Conservation (phyloP, 1,140 invertebrate genomes). For the Drosophila sulfurigaster region DNA sequence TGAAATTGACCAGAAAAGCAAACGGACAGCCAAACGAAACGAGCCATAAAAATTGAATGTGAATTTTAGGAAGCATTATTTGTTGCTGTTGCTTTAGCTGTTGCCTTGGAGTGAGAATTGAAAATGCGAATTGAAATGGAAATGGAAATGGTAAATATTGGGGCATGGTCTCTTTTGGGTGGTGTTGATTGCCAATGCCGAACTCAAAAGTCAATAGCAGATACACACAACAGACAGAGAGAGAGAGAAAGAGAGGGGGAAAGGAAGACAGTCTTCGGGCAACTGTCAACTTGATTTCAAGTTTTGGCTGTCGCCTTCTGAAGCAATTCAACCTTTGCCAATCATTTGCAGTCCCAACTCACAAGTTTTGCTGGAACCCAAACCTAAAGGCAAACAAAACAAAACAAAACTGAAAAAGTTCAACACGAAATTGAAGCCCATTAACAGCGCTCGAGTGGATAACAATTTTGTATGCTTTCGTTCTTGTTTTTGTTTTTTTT, state of each 20-base stretch:
- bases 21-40: constrained; percentile 53
- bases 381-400: constrained; percentile 36
- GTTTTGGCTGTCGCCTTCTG: constrained; percentile 31
- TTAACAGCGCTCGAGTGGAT: constrained; percentile 78
- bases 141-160: neutral
- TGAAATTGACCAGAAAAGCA: constrained; percentile 77
- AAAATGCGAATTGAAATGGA: constrained; percentile 25
- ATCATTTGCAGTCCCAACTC: constrained; percentile 57
- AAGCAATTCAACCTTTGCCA: constrained; percentile 52
- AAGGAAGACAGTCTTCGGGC: neutral
- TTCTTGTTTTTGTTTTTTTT: constrained; percentile 3
- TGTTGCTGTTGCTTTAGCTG: neutral
- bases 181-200: constrained; percentile 60
- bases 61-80: constrained; percentile 41
- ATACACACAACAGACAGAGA: constrained; percentile 6
- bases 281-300: constrained; percentile 38
- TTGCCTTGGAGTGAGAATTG: constrained; percentile 34
- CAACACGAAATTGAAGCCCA: constrained; percentile 70
- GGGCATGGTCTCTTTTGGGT: constrained; percentile 8
- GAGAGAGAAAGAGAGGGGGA: neutral
- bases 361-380: constrained; percentile 9
- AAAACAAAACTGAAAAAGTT: constrained; percentile 30
- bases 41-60: constrained; percentile 67
- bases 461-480: constrained; percentile 42
- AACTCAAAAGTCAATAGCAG: constrained; percentile 59